Conservation (phyloP, 2,797 vertebrate species). For the Microctenopoma lineatum region DNA sequence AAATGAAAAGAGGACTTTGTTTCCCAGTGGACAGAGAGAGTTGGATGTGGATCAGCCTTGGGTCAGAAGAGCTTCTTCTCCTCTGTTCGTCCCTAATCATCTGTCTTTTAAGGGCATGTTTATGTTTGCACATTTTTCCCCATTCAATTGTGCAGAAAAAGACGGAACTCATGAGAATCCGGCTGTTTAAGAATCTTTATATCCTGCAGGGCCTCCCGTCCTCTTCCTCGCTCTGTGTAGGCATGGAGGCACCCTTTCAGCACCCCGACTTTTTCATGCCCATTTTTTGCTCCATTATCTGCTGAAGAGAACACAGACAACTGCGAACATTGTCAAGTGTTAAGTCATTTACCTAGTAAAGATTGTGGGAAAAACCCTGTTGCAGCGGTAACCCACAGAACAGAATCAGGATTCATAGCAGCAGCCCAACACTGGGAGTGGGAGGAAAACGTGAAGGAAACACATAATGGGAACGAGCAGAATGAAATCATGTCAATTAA, state of each 20-base stretch:
- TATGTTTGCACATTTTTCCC: constrained; percentile 75
- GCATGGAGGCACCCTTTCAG: constrained; percentile 7
- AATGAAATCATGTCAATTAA: constrained; percentile 2
- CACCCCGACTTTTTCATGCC: constrained; percentile 37
- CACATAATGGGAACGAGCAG: constrained; percentile 8
- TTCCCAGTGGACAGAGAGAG: constrained; percentile 74
- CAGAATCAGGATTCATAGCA: constrained; percentile 43
- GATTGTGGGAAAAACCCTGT: constrained; percentile 42
- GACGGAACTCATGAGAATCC: constrained; percentile 69
- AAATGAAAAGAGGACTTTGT: constrained; percentile 71
- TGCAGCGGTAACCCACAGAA: constrained; percentile 27
- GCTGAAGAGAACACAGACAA: constrained; percentile 13
- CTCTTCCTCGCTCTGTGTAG: constrained; percentile 1
- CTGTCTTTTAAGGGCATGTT: constrained; percentile 75
- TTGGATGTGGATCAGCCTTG: constrained; percentile 67
- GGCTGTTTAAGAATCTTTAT: constrained; percentile 18
- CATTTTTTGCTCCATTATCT: constrained; percentile 23
- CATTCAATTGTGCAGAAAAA: constrained; percentile 52
- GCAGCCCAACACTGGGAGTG: constrained; percentile 37
- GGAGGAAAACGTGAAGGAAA: constrained; percentile 26
- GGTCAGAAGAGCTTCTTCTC: constrained; percentile 66
- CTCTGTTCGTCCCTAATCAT: constrained; percentile 70
- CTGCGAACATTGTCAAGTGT: constrained; percentile 14
- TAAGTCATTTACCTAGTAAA: constrained; percentile 33
- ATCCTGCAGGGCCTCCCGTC: constrained; percentile 20